Percentiles rank a stretch among this genome's conserved stretches.
Conservation (phyloP, 1,140 invertebrate genomes). For the Papilio xuthus region DNA sequence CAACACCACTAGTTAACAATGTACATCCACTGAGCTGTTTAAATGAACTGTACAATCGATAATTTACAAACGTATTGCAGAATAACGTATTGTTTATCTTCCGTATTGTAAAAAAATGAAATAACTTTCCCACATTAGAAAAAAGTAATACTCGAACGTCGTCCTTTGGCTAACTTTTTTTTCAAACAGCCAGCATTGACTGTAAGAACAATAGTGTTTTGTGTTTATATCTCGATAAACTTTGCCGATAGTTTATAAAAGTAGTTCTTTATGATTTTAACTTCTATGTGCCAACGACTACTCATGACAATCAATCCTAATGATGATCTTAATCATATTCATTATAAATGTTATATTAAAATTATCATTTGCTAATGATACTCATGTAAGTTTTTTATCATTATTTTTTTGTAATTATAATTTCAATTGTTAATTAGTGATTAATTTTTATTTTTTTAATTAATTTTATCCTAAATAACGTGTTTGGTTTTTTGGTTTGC, state of each 20-base stretch:
- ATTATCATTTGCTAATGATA: conserved; percentile 36
- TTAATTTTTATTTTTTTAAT: too few relatives aligned
- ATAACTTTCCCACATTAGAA: conserved; percentile 36
- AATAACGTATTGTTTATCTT: conserved; percentile 18
- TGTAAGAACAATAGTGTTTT: conserved; percentile 46
- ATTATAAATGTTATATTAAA: conserved; percentile 35
- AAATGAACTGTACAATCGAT: conserved; percentile 3
- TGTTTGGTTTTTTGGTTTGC: too few relatives aligned
- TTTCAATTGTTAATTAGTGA: too few relatives aligned
- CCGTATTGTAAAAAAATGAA: conserved; percentile 30
- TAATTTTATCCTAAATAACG: too few relatives aligned
- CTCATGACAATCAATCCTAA: conserved; percentile 9
- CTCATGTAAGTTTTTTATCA: conserved; percentile 37
- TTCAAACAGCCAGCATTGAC: conserved; percentile 37
- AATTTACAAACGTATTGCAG: not conserved
- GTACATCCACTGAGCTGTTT: not conserved
- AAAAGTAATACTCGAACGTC: conserved; percentile 5
- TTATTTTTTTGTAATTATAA: not conserved
- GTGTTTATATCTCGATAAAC: conserved; percentile 40
- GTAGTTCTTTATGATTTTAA: conserved; percentile 23
- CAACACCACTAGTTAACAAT: not conserved
- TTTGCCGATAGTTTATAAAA: conserved; percentile 45
- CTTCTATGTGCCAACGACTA: conserved; percentile 34
- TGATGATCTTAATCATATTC: conserved; percentile 40
- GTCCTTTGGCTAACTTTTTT: conserved; percentile 40